Percentiles rank a stretch among this genome's conserved stretches.
These are phyloP conservation scores for Amphipyra tragopoginis DNA, from an alignment of 2,888 invertebrate genomes.

Conservation along the genomic window DNA sequence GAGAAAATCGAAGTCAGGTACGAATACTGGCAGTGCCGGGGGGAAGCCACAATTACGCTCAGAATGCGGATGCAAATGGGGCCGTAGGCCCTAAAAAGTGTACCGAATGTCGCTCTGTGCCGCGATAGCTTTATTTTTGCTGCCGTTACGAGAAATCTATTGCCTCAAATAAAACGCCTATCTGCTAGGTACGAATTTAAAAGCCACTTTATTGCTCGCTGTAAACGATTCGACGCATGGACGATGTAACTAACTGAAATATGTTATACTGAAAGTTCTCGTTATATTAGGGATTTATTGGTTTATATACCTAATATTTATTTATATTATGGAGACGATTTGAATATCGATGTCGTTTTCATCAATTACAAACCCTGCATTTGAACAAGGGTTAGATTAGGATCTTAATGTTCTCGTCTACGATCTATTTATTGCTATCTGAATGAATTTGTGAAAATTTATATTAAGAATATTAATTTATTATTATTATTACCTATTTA, in stretches of 20 bases:
- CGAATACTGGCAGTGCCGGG: constrained; percentile 66
- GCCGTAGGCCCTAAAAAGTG: constrained; percentile 82
- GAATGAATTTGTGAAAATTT: background rate
- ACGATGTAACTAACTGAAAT: constrained; percentile 64
- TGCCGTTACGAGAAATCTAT: constrained; percentile 85
- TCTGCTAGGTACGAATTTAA: constrained; percentile 80
- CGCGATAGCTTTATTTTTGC: constrained; percentile 85
- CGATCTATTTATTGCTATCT: constrained; percentile 1
- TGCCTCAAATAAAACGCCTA: constrained; percentile 85
- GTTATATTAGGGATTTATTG: constrained; percentile 57
- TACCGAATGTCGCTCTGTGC: constrained; percentile 76
- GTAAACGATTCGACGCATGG: constrained; percentile 68
- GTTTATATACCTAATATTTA: constrained; percentile 9
- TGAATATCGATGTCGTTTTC: background rate
- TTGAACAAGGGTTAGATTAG: constrained; percentile 2
- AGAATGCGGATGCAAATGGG: constrained; percentile 88
- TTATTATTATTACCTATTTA: constrained; percentile 2
- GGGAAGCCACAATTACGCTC: constrained; percentile 86
- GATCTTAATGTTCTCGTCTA: too few species aligned
- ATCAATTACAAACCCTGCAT: constrained; percentile 14
- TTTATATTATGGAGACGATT: too few species aligned
- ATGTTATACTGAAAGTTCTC: constrained; percentile 56
- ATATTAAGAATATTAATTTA: background rate
- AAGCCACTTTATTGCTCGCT: constrained; percentile 78
- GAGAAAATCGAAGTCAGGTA: constrained; percentile 87